Percentiles rank a stretch among this genome's conserved stretches.
These are phyloP conservation scores for Leptodactylus fallax DNA, from an alignment of 2,797 vertebrate genomes.

Conservation along the genomic window DNA sequence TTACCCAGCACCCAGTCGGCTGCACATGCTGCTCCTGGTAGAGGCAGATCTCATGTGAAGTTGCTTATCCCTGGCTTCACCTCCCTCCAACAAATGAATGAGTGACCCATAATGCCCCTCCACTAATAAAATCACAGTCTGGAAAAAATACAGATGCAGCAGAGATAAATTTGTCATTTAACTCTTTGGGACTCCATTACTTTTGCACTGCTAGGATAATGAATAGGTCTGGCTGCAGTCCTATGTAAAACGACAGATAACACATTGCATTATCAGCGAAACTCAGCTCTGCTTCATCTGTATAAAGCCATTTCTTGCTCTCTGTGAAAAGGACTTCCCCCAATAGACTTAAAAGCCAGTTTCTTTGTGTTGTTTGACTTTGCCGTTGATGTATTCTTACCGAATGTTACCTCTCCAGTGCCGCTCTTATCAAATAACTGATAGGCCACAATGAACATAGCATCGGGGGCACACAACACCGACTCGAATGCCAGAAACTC, in stretches of 20 bases:
- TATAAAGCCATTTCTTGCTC: not conserved
- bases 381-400: constrained; percentile 74
- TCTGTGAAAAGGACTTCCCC: not conserved
- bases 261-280: not conserved
- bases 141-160: not conserved
- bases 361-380: constrained; percentile 27
- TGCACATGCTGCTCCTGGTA: constrained; percentile 21
- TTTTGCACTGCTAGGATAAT: not conserved
- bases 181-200: not conserved
- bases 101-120: not conserved
- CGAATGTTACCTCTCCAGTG: constrained; percentile 92
- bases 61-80: not conserved
- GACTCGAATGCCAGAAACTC: constrained; percentile 99
- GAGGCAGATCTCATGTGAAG: constrained; percentile 10
- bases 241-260: not conserved
- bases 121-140: constrained; percentile 2
- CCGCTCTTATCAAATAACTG: constrained; percentile 98
- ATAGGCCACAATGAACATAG: constrained; percentile 97
- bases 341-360: constrained; percentile 21
- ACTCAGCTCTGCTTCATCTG: no score
- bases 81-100: not conserved
- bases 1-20: constrained; percentile 39
- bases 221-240: not conserved
- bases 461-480: constrained; percentile 94
- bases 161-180: not conserved